phyloP scores from a whole-genome alignment of 2,888 invertebrate genomes.

The Bellardia pandia region DNA sequence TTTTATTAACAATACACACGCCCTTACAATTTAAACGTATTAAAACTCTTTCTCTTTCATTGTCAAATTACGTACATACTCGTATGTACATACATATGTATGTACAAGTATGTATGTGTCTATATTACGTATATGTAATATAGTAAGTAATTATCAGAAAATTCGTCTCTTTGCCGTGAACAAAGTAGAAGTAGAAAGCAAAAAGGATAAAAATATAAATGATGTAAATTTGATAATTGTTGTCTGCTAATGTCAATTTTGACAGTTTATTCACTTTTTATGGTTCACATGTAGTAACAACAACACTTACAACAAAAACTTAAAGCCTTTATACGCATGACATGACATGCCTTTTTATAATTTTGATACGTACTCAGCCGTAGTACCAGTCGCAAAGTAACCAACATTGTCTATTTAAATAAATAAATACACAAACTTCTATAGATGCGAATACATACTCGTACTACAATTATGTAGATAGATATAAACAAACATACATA shows the following conservation, averaged over 20 bases:
- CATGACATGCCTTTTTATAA: slow-evolving; percentile 68
- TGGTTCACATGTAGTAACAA: slow-evolving; percentile 56
- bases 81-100: background rate
- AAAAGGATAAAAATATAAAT: background rate
- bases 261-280: slow-evolving; percentile 65
- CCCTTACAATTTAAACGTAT: slow-evolving; percentile 45
- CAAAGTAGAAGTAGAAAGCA: background rate
- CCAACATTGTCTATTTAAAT: background rate
- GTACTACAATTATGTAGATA: background rate
- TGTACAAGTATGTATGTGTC: background rate
- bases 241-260: slow-evolving; percentile 62
- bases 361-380: slow-evolving; percentile 4
- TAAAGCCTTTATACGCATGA: slow-evolving; percentile 61
- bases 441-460: too few species aligned
- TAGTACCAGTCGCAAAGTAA: background rate
- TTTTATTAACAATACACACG: slow-evolving; percentile 36
- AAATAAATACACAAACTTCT: background rate
- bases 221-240: slow-evolving; percentile 55
- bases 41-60: background rate
- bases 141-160: background rate
- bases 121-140: background rate
- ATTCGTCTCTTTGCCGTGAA: background rate
- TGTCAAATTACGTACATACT: slow-evolving; percentile 1
- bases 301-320: slow-evolving; percentile 16
- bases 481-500: background rate